A percentile compares a stretch with the other conserved stretches of the same genome.
Conservation (phyloP, 1,140 invertebrate genomes). For the Leptinotarsa defecta region DNA sequence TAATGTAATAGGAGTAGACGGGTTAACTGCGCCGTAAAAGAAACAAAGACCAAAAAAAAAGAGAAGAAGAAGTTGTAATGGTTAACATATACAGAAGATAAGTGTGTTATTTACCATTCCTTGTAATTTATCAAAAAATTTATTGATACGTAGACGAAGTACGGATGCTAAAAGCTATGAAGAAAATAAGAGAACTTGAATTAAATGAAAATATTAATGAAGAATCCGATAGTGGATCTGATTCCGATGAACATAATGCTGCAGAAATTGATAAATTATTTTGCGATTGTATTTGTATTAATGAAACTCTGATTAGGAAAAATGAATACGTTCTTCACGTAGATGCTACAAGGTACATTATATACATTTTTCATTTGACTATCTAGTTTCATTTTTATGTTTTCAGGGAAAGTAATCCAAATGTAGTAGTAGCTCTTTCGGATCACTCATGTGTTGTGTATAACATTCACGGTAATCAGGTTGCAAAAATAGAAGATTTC, state of each 20-base stretch:
- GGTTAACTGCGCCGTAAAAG: too few relatives aligned
- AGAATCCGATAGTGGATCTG: neutral
- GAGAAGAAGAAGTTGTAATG: too few relatives aligned
- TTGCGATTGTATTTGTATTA: constrained; percentile 5
- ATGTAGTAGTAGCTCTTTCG: constrained; percentile 41
- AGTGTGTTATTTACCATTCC: too few relatives aligned
- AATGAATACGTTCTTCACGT: constrained; percentile 48
- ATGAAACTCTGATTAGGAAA: constrained; percentile 9
- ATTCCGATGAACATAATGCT: constrained; percentile 10
- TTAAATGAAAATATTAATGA: neutral
- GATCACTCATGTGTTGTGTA: constrained; percentile 43
- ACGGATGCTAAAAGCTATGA: too few relatives aligned
- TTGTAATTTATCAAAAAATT: too few relatives aligned
- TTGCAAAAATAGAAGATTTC: constrained; percentile 53
- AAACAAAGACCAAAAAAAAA: too few relatives aligned
- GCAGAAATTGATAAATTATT: constrained; percentile 8
- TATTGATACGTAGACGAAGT: too few relatives aligned
- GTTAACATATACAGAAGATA: too few relatives aligned
- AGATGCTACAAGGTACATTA: constrained; percentile 41
- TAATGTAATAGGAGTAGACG: too few relatives aligned
- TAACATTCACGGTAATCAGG: constrained; percentile 38
- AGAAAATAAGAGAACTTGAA: neutral
- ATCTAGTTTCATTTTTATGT: constrained; percentile 25
- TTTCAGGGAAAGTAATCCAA: constrained; percentile 41
- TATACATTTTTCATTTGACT: constrained; percentile 15